Evolutionary conservation across 1,140 invertebrate species (phyloP).

Genomic region (Bombus confusus): DNA sequence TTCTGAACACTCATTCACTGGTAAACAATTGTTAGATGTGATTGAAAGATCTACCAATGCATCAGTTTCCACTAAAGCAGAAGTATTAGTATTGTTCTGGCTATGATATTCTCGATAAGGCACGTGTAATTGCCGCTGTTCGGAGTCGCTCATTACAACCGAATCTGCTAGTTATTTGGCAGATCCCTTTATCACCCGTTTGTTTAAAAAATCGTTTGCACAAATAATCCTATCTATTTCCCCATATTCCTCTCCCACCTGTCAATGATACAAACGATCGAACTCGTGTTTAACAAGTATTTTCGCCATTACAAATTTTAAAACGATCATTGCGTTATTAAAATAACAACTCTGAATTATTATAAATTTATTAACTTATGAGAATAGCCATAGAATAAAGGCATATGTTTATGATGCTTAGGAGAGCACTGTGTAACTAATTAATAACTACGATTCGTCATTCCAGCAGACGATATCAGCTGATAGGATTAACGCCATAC

Average conservation of each 20-base stretch:
- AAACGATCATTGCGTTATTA: conserved; percentile 60
- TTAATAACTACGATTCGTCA: conserved; percentile 64
- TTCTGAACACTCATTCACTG: conserved; percentile 63
- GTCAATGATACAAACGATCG: conserved; percentile 69
- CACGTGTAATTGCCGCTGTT: conserved; percentile 81
- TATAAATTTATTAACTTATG: not conserved
- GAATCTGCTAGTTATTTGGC: conserved; percentile 58
- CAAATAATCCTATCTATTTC: conserved; percentile 46
- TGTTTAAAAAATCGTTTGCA: conserved; percentile 4
- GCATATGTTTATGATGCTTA: not conserved
- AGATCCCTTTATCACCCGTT: conserved; percentile 44
- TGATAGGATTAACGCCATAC: conserved; percentile 71
- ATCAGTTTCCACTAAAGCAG: conserved; percentile 76
- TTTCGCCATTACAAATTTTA: conserved; percentile 41
- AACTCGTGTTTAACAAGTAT: conserved; percentile 28
- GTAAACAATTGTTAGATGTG: conserved; percentile 50
- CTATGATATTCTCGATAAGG: conserved; percentile 81
- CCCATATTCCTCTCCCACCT: conserved; percentile 68
- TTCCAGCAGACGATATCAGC: conserved; percentile 68
- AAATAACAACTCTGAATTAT: conserved; percentile 8
- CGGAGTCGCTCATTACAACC: conserved; percentile 82
- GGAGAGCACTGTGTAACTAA: conserved; percentile 30
- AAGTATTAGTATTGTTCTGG: conserved; percentile 75
- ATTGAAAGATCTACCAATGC: conserved; percentile 76
- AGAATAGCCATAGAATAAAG: not conserved